These are phyloP conservation scores for Poecilia picta DNA, from an alignment of 2,797 vertebrate species.

Conservation along the genomic window DNA sequence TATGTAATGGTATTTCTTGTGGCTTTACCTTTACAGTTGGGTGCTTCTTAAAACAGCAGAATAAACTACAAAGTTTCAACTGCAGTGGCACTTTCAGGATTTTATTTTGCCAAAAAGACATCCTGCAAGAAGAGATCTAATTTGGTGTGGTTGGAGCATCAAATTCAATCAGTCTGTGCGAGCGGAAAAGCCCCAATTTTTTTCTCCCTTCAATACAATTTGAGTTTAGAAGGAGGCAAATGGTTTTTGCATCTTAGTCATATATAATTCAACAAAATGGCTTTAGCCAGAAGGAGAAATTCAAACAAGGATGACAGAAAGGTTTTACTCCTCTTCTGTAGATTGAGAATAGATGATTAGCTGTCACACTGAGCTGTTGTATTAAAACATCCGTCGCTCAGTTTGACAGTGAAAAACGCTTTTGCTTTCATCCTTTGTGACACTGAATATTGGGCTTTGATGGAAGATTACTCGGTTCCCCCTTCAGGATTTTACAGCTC, in stretches of 20 bases:
- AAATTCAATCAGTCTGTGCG: constrained; percentile 46
- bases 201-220: constrained; percentile 21
- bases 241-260: constrained; percentile 35
- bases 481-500: constrained; percentile 20
- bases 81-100: constrained; percentile 27
- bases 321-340: constrained; percentile 38
- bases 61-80: constrained; percentile 35
- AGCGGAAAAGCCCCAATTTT: constrained; percentile 51
- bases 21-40: constrained; percentile 23
- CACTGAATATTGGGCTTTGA: constrained; percentile 17
- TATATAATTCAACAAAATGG: constrained; percentile 37
- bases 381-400: constrained; percentile 54
- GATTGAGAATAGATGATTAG: constrained; percentile 54
- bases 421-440: constrained; percentile 18
- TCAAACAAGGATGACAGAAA: constrained; percentile 34
- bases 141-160: constrained; percentile 40
- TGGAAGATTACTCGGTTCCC: constrained; percentile 26
- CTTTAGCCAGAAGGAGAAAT: constrained; percentile 38
- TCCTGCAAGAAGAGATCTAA: constrained; percentile 45
- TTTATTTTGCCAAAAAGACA: constrained; percentile 45
- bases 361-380: constrained; percentile 35
- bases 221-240: constrained; percentile 26
- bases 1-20: constrained; percentile 20
- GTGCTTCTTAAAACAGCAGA: constrained; percentile 22
- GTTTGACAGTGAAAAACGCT: constrained; percentile 44